phyloP scores from a whole-genome alignment of 2,888 invertebrate species.

The Cantharis rustica region DNA sequence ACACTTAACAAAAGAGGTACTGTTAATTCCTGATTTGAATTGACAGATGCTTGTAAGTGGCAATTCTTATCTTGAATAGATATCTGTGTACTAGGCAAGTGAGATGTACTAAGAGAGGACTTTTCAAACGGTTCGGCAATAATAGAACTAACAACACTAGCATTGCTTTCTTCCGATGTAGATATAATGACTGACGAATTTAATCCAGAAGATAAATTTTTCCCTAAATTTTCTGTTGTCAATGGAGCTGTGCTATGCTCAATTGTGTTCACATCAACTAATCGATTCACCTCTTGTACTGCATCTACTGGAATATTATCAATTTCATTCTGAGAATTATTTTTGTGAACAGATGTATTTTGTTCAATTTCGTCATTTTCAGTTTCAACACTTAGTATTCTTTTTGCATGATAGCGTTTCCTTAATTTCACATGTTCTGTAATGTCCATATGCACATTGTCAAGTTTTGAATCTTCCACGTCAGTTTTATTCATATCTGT shows the following conservation, averaged over 20 bases:
- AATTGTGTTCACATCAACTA: neutral
- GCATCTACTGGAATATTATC: neutral
- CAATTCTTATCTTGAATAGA: neutral
- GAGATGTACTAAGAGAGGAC: neutral
- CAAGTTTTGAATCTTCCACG: neutral
- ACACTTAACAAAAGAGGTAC: neutral
- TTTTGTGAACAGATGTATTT: neutral
- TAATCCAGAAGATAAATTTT: neutral
- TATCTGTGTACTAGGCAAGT: neutral
- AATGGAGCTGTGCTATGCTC: neutral
- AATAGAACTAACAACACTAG: neutral
- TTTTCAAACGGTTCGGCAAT: neutral
- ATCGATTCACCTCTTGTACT: neutral
- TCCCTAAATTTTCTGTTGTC: neutral
- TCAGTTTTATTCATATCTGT: neutral
- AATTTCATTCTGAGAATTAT: neutral
- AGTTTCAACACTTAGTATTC: neutral
- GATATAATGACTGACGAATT: neutral
- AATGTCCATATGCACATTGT: neutral
- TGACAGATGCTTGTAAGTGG: neutral
- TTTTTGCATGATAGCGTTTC: neutral
- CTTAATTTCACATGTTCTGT: constrained; percentile 10
- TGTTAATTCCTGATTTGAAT: neutral
- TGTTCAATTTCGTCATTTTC: neutral
- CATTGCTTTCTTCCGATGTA: neutral